These are phyloP conservation scores for Ectemnius cavifrons DNA, from an alignment of 2,888 invertebrate species.

Conservation along the genomic window DNA sequence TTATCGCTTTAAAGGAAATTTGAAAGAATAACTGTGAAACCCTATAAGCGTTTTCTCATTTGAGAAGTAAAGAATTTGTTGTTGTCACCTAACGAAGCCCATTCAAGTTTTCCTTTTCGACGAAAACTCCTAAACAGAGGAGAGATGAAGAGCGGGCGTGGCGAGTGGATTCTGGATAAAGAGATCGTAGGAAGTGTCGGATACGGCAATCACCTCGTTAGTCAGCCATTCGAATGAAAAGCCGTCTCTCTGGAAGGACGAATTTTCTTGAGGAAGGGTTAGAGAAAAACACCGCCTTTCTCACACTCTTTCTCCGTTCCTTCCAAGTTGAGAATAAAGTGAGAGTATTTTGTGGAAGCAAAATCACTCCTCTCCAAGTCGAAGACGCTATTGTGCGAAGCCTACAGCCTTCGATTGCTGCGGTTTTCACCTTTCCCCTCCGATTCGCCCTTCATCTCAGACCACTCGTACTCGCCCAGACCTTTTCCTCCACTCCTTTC, in stretches of 20 bases:
- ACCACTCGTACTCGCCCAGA: no score
- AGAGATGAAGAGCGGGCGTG: no score
- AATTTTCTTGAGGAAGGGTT: constrained; percentile 36
- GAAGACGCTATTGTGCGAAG: constrained; percentile 47
- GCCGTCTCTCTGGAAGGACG: constrained; percentile 32
- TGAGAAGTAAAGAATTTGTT: no score
- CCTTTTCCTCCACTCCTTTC: constrained; percentile 3
- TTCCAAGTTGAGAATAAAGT: constrained; percentile 45
- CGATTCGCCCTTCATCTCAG: background rate
- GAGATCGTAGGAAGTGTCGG: constrained; percentile 20
- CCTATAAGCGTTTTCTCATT: no score
- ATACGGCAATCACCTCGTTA: constrained; percentile 51
- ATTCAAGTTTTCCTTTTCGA: no score
- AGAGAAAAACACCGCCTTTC: constrained; percentile 26
- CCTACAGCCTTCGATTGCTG: constrained; percentile 50
- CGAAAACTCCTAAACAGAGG: no score
- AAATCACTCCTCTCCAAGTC: constrained; percentile 52
- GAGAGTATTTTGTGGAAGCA: constrained; percentile 46
- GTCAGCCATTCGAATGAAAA: constrained; percentile 43
- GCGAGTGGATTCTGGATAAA: no score
- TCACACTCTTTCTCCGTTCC: no score
- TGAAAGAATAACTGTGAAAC: no score
- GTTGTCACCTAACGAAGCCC: no score
- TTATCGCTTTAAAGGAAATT: no score
- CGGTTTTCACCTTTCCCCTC: constrained; percentile 48